Evolutionary conservation across 1,140 invertebrate genomes (phyloP), one percentile per base, ranked within the genome.

Genomic region (Drosophila pallidifrons): DNA sequence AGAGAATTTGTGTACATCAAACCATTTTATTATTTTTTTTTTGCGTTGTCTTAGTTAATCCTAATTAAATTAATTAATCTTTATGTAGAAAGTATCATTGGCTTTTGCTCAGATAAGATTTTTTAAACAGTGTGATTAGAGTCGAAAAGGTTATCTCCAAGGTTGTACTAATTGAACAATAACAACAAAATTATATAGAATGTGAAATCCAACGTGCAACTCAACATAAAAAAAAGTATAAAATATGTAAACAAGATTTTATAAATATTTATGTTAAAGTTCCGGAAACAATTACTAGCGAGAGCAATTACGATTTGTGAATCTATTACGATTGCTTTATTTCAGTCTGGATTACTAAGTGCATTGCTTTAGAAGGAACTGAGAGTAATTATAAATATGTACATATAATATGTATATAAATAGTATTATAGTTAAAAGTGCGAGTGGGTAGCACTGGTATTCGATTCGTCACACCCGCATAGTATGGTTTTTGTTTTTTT

Each of bases 281-380:
- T 38, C 8, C 35, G 8, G 7, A 38, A 20, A 49, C 6, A 25
- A 30, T 6, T 52, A 51, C 6, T 3, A 25, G 20, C 20, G 20
- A 7, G 35, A 35, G 5, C 7, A 43, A 43, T 13, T 52, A 30
- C 5, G 11, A 2, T 16, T 10, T 55, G 8, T 10, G 7, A 20
- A 16, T 16, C 6, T 28, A 46, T 54, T 35, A 15, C 30, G 10
- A 71, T 65, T 68, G 30, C 8, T 65, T 66, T 38, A 66, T 51
- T 47, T 13, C 30, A 55, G 41, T 60, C 57, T 4, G 16, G 20
- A 60, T 77, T 68, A 63, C 61, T 55, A 55, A 43, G 63, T 75
- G 67, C 52, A 16, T 65, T 51, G 46, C 32, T 51, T 58, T 55
- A 41, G 47, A 55, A 71, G 67, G 73, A 63, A 76, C 73, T 71